These are phyloP conservation scores for Galeopterus variegatus DNA, from an alignment of 2,113 vertebrate genomes.

Conservation along the genomic window DNA sequence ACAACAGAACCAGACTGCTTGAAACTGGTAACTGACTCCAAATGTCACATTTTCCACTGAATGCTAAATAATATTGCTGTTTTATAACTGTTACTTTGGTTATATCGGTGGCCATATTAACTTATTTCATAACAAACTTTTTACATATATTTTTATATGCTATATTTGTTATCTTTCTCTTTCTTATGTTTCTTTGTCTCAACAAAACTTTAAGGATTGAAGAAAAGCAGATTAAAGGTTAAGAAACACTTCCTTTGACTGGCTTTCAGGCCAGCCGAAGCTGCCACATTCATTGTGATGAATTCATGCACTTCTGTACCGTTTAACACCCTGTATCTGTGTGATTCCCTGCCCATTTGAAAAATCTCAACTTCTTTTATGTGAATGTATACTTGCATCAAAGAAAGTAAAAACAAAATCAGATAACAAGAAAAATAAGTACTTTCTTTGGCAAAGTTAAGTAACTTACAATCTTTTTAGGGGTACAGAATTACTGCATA, in stretches of 20 bases:
- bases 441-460: neutral
- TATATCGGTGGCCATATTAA: conserved; percentile 60
- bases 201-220: neutral
- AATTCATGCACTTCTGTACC: neutral
- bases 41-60: conserved; percentile 82
- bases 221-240: neutral
- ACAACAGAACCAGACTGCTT: conserved; percentile 82
- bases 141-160: conserved; percentile 45
- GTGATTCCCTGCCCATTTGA: neutral
- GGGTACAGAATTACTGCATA: neutral
- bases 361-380: neutral
- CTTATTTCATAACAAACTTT: conserved; percentile 63
- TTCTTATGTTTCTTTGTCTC: conserved; percentile 43
- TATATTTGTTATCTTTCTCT: conserved; percentile 3
- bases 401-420: conserved; percentile 15
- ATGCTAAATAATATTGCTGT: conserved; percentile 81
- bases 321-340: neutral
- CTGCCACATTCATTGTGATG: neutral
- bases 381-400: neutral
- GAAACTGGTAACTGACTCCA: conserved; percentile 81
- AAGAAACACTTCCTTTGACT: neutral
- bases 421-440: neutral
- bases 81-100: conserved; percentile 69
- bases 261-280: neutral
- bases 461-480: neutral